Evolutionary conservation across 64 coral and sea anemone species (phyloP).

Genomic region (Trachythela sp.): DNA sequence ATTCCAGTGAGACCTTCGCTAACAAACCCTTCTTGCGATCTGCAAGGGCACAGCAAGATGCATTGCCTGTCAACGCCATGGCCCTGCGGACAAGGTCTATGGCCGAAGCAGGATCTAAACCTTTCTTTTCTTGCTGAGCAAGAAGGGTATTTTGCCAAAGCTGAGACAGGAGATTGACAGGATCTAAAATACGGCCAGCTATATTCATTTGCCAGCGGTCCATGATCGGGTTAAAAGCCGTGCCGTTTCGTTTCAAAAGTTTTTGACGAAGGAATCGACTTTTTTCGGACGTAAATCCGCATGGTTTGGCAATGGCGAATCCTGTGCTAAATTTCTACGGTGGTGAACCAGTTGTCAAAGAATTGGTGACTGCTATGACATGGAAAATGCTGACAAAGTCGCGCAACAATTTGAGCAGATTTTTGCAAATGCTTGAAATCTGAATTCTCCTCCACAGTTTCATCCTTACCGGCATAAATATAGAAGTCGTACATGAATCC

Average conservation of each 20-base stretch:
- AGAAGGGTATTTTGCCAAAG: background rate
- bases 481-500: slow-evolving; percentile 18
- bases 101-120: background rate
- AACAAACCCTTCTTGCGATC: background rate
- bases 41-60: background rate
- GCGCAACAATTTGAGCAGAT: background rate
- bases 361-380: background rate
- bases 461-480: background rate
- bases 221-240: background rate
- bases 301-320: background rate
- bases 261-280: background rate
- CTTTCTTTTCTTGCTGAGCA: background rate
- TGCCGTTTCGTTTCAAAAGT: background rate
- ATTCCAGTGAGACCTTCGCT: background rate
- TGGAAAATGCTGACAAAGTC: background rate
- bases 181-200: no score
- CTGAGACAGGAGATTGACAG: no score
- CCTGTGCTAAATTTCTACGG: background rate
- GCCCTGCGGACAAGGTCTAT: background rate
- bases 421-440: background rate
- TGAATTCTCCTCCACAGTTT: background rate
- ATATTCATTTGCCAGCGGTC: background rate
- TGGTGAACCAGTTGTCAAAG: background rate
- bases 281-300: background rate
- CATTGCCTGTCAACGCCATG: background rate